Conservation (phyloP, 2,888 invertebrate genomes). For the Congeria kusceri region DNA sequence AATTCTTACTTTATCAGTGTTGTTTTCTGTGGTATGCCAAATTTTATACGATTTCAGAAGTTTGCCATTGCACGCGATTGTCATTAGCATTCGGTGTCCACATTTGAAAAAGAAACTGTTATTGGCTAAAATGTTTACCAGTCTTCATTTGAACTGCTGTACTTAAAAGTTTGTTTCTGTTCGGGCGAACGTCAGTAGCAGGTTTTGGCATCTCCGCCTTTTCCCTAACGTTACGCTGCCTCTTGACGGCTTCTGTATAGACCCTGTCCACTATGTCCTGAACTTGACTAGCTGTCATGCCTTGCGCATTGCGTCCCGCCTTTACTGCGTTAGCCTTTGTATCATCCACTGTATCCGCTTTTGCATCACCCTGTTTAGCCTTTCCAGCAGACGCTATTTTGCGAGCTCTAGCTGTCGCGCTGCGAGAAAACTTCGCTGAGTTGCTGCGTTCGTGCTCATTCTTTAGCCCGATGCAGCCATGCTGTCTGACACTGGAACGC, state of each 20-base stretch:
- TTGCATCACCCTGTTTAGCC: neutral
- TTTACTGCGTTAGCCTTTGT: neutral
- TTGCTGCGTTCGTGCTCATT: neutral
- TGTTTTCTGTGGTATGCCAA: too few relatives aligned
- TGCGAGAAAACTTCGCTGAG: too few relatives aligned
- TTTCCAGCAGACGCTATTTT: neutral
- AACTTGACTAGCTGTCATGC: neutral
- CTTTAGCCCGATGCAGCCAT: neutral
- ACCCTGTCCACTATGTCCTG: neutral
- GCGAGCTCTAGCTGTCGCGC: too few relatives aligned
- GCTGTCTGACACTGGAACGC: neutral
- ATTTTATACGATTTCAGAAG: too few relatives aligned
- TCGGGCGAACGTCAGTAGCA: too few relatives aligned
- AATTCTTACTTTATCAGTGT: too few relatives aligned
- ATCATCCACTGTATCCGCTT: neutral
- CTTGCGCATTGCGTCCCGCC: neutral
- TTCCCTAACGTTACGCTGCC: neutral
- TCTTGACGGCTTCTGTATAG: neutral
- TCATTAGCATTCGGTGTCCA: too few relatives aligned
- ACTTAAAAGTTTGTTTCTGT: too few relatives aligned
- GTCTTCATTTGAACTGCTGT: too few relatives aligned
- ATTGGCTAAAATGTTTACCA: too few relatives aligned
- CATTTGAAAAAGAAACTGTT: too few relatives aligned
- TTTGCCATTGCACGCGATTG: too few relatives aligned
- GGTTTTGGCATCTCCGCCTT: neutral